Percentiles rank a stretch among this genome's conserved stretches.
Evolutionary conservation across 1,140 invertebrate genomes (phyloP).

Genomic region (Drosophila trapezifrons): DNA sequence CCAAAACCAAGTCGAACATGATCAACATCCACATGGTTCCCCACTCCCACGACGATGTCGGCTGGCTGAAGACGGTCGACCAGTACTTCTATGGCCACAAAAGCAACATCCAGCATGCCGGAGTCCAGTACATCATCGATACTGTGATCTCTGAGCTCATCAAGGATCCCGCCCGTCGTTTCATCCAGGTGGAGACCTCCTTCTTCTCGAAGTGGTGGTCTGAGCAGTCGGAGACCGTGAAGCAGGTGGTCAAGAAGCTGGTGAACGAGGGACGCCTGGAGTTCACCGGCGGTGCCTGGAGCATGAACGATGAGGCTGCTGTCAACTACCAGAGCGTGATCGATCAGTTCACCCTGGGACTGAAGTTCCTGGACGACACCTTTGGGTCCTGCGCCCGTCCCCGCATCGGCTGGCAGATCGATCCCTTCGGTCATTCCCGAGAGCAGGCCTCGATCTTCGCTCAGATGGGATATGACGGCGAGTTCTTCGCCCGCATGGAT

Average conservation of each 20-base stretch:
- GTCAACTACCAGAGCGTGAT: conserved; percentile 97
- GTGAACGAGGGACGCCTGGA: conserved; percentile 92
- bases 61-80: conserved; percentile 96
- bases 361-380: conserved; percentile 91
- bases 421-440: conserved; percentile 96
- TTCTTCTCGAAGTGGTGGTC: conserved; percentile 98
- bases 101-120: conserved; percentile 90
- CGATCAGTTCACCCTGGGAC: conserved; percentile 94
- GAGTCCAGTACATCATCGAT: conserved; percentile 96
- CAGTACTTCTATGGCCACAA: conserved; percentile 94
- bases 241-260: conserved; percentile 86
- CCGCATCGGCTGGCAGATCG: conserved; percentile 95
- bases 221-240: conserved; percentile 87
- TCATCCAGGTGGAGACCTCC: conserved; percentile 92
- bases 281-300: conserved; percentile 94
- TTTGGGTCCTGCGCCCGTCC: conserved; percentile 94
- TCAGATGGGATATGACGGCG: conserved; percentile 93
- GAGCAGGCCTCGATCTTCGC: conserved; percentile 94
- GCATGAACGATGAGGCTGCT: conserved; percentile 97
- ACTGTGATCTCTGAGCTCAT: conserved; percentile 92
- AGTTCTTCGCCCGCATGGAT: conserved; percentile 95
- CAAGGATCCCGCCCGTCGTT: conserved; percentile 89
- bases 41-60: conserved; percentile 95
- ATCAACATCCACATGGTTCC: conserved; percentile 93
- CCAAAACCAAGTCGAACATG: conserved; percentile 86